Evolutionary conservation across 2,797 vertebrate species (phyloP).

Genomic region (Pipistrellus kuhlii): DNA sequence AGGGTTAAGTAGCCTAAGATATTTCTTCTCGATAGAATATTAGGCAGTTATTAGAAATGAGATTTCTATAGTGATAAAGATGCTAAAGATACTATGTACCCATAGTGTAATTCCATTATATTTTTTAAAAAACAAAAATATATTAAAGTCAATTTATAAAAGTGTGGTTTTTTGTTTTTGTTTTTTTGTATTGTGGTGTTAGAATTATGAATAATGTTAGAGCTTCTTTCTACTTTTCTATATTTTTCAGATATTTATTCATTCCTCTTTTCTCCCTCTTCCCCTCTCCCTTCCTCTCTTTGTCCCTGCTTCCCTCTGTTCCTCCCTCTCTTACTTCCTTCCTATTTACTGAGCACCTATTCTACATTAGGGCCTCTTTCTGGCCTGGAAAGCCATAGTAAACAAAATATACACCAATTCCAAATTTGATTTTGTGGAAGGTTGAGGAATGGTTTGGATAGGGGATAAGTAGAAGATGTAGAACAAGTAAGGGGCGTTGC

Average conservation of each 20-base stretch:
- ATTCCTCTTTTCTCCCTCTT: background rate
- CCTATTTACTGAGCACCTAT: background rate
- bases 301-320: too few relatives aligned
- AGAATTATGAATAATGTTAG: background rate
- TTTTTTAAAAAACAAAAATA: background rate
- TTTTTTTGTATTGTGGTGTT: background rate
- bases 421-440: background rate
- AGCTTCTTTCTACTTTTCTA: background rate
- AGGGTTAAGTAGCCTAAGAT: background rate
- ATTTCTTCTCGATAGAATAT: constrained; percentile 17
- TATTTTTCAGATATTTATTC: constrained; percentile 15
- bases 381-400: background rate
- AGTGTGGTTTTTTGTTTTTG: background rate
- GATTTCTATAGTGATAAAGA: background rate
- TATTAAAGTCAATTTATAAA: background rate
- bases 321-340: background rate
- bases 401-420: background rate
- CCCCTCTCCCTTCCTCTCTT: accelerated
- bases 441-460: background rate
- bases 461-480: background rate
- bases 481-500: too few relatives aligned
- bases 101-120: background rate
- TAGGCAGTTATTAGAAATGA: background rate
- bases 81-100: background rate
- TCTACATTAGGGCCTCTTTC: background rate